Percentiles rank a stretch among this genome's conserved stretches.
Evolutionary conservation across 2,797 vertebrate genomes (phyloP).

Genomic region (Platalea minor): DNA sequence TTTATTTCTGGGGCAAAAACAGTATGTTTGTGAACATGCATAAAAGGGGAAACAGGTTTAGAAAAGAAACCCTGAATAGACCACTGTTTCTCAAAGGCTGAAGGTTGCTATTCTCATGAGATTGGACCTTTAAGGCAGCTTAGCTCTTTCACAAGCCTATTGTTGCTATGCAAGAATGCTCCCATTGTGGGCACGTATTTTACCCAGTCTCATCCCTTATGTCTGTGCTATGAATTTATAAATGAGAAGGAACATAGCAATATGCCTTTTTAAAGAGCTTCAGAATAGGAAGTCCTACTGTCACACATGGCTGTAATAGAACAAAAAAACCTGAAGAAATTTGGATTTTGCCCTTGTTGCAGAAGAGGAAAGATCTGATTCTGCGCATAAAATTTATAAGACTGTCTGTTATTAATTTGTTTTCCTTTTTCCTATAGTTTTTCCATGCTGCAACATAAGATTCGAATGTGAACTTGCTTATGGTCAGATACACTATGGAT

Average conservation of each 20-base stretch:
- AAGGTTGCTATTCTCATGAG: not conserved
- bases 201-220: not conserved
- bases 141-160: not conserved
- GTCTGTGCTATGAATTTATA: not conserved
- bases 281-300: not conserved
- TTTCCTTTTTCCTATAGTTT: not conserved
- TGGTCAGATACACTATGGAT: not conserved
- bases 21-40: not conserved
- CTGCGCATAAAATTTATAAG: not conserved
- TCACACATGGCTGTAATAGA: not conserved
- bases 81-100: not conserved
- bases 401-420: not conserved
- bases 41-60: not conserved
- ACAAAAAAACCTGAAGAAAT: constrained; percentile 4
- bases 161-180: not conserved
- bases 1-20: not conserved
- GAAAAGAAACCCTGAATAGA: not conserved
- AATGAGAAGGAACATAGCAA: not conserved
- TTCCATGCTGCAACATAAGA: not conserved
- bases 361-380: not conserved
- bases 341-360: not conserved
- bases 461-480: not conserved
- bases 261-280: not conserved
- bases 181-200: not conserved
- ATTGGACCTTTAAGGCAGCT: not conserved